phyloP scores from a whole-genome alignment of 2,888 invertebrate species.

The Trichopoda pennipes region DNA sequence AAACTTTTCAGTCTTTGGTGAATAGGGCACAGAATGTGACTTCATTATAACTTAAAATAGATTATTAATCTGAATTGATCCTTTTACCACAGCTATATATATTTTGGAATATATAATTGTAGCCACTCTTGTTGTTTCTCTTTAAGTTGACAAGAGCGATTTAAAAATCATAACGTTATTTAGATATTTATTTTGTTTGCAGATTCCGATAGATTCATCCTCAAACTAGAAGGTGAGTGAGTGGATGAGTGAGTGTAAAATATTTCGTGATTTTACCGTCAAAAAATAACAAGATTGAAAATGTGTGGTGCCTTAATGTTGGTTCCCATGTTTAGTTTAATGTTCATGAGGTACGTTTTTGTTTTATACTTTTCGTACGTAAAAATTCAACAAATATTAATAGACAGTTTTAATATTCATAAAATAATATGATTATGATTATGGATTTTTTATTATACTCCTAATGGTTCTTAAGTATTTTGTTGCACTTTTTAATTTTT shows the following conservation, averaged over 20 bases:
- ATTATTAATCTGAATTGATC: too few species aligned
- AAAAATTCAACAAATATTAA: conserved; percentile 27
- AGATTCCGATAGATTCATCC: too few species aligned
- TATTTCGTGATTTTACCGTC: neutral
- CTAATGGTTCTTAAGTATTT: conserved; percentile 34
- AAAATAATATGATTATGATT: conserved; percentile 41
- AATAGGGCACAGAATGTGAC: too few species aligned
- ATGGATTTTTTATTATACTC: conserved; percentile 37
- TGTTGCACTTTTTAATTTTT: conserved; percentile 9
- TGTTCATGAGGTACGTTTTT: neutral
- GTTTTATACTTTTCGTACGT: neutral
- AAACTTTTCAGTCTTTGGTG: too few species aligned
- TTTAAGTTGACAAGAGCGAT: too few species aligned
- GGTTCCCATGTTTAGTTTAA: neutral
- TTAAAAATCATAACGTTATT: too few species aligned
- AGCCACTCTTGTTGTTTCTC: too few species aligned
- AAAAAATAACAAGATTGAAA: neutral
- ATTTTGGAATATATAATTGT: too few species aligned
- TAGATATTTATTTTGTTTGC: too few species aligned
- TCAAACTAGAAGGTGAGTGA: too few species aligned
- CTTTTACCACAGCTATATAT: too few species aligned
- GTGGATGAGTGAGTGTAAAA: neutral
- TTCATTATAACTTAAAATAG: too few species aligned
- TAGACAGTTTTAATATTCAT: conserved; percentile 32
- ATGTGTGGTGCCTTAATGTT: neutral